A percentile compares a stretch with the other conserved stretches of the same genome.
phyloP scores from a whole-genome alignment of 2,888 invertebrate species.

The Morpho helenor region DNA sequence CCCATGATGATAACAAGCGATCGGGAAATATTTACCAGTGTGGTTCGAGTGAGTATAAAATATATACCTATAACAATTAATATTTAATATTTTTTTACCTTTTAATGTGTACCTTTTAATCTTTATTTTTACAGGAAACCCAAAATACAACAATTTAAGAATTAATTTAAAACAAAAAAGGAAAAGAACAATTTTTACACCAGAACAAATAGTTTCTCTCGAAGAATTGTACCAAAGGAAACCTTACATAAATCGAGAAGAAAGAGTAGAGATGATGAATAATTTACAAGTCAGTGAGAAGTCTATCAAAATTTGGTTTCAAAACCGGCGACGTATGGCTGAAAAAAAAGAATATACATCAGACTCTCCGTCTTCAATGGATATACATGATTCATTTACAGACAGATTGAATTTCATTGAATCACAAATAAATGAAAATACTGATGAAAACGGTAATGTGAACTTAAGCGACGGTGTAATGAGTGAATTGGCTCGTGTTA shows the following conservation, averaged over 20 bases:
- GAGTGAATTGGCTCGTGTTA: constrained; percentile 38
- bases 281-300: constrained; percentile 76
- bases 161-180: constrained; percentile 71
- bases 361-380: constrained; percentile 26
- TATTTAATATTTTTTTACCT: too few relatives aligned
- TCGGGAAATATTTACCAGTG: not conserved
- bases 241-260: constrained; percentile 84
- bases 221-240: constrained; percentile 84
- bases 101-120: too few relatives aligned
- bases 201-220: constrained; percentile 83
- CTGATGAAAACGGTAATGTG: constrained; percentile 46
- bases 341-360: constrained; percentile 29
- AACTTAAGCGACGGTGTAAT: constrained; percentile 44
- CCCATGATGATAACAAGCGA: not conserved
- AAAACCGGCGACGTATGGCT: constrained; percentile 83
- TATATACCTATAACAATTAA: too few relatives aligned
- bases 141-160: constrained; percentile 5
- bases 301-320: constrained; percentile 89
- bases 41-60: constrained; percentile 2
- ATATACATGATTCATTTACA: constrained; percentile 15
- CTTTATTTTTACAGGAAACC: constrained; percentile 12
- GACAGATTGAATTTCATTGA: constrained; percentile 41
- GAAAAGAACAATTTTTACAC: constrained; percentile 86
- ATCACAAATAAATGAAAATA: constrained; percentile 39
- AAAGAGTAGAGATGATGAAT: constrained; percentile 82